Conservation (phyloP, 2,797 vertebrate genomes). For the Megaceryle alcyon region DNA sequence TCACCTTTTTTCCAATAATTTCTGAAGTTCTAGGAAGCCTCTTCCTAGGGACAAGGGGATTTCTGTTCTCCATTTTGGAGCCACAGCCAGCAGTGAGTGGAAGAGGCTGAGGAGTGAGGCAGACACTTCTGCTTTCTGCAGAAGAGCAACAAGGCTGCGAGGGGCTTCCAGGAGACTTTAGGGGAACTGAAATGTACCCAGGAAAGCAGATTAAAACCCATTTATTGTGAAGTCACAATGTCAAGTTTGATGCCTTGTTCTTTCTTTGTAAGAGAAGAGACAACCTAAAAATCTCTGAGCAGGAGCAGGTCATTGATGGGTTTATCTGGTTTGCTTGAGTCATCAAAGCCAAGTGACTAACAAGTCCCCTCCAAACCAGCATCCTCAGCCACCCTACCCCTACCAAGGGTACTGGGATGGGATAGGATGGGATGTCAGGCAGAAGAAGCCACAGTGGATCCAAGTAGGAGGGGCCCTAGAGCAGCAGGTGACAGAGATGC, state of each 20-base stretch:
- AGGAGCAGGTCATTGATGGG: rapidly evolving
- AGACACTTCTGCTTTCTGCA: slow-evolving; percentile 6
- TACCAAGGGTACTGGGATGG: background rate
- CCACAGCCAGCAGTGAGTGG: rapidly evolving
- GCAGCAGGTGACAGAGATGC: background rate
- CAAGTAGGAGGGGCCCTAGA: background rate
- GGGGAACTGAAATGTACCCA: background rate
- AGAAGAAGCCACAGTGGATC: background rate
- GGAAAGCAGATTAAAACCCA: background rate
- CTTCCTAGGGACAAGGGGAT: background rate
- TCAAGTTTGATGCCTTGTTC: background rate
- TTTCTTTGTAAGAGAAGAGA: background rate
- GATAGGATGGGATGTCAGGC: background rate
- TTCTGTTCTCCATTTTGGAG: background rate
- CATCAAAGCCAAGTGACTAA: background rate
- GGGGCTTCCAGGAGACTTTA: background rate
- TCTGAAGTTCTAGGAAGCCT: background rate
- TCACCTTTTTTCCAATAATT: rapidly evolving
- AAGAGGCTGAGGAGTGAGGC: rapidly evolving
- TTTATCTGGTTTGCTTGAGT: background rate
- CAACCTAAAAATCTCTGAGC: background rate
- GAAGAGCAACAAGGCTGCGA: rapidly evolving
- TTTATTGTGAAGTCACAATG: background rate
- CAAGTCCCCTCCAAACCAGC: background rate
- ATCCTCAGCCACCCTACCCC: background rate